Conservation (phyloP, 2,888 invertebrate genomes). For the Lottia gigantea region DNA sequence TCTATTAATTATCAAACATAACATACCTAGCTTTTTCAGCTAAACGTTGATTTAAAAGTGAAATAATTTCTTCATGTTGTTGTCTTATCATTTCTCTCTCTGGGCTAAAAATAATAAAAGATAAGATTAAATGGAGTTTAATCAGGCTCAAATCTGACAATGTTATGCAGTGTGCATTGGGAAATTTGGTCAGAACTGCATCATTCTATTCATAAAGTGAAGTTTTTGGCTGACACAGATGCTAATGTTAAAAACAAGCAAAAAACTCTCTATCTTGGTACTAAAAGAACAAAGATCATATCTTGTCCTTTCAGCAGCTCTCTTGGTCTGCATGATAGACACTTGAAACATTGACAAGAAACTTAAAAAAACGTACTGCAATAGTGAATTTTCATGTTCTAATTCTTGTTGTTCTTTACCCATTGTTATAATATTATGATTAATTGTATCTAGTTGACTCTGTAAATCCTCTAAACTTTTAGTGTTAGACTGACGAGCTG, state of each 20-base stretch:
- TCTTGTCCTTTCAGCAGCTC: too few relatives aligned
- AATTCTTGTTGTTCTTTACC: constrained; percentile 54
- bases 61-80: constrained; percentile 66
- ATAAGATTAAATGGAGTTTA: too few relatives aligned
- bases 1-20: too few relatives aligned
- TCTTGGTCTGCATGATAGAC: too few relatives aligned
- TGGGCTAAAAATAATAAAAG: constrained; percentile 49
- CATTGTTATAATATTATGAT: constrained; percentile 53
- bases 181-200: too few relatives aligned
- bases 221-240: too few relatives aligned
- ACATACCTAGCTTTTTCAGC: constrained; percentile 65
- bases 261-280: background rate
- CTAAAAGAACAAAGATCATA: background rate
- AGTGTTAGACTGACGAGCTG: constrained; percentile 63
- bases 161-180: too few relatives aligned
- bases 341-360: background rate
- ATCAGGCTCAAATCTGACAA: too few relatives aligned
- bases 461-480: constrained; percentile 56
- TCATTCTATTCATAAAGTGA: too few relatives aligned
- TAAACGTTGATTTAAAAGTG: constrained; percentile 65
- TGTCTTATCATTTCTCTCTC: constrained; percentile 61
- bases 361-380: constrained; percentile 53
- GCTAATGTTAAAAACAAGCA: too few relatives aligned
- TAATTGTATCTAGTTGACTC: constrained; percentile 53
- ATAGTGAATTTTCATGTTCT: constrained; percentile 60